These are phyloP conservation scores for Acrocera orbiculus DNA, from an alignment of 2,888 invertebrate genomes.

Conservation along the genomic window DNA sequence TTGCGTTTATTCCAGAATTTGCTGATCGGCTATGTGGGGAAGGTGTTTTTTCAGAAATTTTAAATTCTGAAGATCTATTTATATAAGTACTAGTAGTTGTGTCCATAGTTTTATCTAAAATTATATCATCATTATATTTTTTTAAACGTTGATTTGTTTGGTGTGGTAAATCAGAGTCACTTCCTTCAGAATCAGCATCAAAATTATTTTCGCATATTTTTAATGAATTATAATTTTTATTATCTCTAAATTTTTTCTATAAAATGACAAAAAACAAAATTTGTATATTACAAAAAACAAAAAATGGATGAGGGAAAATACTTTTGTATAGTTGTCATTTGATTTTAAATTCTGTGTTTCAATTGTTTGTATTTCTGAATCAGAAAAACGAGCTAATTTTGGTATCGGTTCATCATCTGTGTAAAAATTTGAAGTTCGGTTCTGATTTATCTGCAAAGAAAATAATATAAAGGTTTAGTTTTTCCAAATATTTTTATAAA, in stretches of 20 bases:
- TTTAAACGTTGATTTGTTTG: constrained; percentile 13
- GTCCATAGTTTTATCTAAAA: constrained; percentile 15
- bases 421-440: constrained; percentile 32
- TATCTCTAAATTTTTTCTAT: too few relatives aligned
- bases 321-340: too few relatives aligned
- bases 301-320: too few relatives aligned
- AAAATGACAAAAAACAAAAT: too few relatives aligned
- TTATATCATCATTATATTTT: constrained; percentile 18
- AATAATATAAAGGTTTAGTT: too few relatives aligned
- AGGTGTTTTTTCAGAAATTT: neutral
- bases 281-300: too few relatives aligned
- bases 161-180: constrained; percentile 33
- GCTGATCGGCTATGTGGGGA: neutral
- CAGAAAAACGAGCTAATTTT: constrained; percentile 50
- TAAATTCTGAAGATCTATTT: neutral
- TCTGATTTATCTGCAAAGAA: constrained; percentile 13
- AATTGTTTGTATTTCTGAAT: constrained; percentile 15
- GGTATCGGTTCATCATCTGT: constrained; percentile 60
- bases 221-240: too few relatives aligned
- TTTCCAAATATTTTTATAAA: too few relatives aligned
- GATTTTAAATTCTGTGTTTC: too few relatives aligned
- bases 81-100: constrained; percentile 2
- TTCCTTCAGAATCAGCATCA: constrained; percentile 42
- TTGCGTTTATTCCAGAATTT: constrained; percentile 21
- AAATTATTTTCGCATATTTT: too few relatives aligned